These are phyloP conservation scores for Himalopsyche tibetana DNA, from an alignment of 2,888 invertebrate genomes.

Conservation along the genomic window DNA sequence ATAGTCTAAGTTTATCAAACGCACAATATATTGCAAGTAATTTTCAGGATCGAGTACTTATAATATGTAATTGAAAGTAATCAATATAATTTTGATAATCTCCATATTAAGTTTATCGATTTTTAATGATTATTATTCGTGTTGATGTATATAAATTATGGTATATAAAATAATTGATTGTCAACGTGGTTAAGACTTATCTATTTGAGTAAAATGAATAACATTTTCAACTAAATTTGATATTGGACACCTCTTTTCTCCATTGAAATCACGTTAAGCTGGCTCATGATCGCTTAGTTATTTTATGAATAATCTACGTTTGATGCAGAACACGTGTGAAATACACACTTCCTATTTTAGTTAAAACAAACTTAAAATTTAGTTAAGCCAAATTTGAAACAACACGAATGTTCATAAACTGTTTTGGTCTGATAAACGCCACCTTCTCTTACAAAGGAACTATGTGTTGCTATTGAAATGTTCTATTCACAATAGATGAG, in stretches of 20 bases:
- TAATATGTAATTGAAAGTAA: too few species aligned
- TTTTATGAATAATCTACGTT: background rate
- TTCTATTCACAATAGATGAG: background rate
- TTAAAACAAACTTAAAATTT: constrained; percentile 30
- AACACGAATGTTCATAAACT: constrained; percentile 31
- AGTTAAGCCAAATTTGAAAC: constrained; percentile 32
- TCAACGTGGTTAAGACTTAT: background rate
- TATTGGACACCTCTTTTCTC: background rate
- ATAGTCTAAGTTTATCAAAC: too few species aligned
- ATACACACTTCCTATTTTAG: background rate
- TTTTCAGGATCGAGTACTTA: too few species aligned
- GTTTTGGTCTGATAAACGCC: constrained; percentile 29
- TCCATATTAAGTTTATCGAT: too few species aligned
- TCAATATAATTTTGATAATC: too few species aligned
- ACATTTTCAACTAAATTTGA: too few species aligned
- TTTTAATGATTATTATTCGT: too few species aligned
- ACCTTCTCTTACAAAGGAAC: background rate
- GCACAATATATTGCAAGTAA: too few species aligned
- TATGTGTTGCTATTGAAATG: background rate
- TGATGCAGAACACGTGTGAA: constrained; percentile 13
- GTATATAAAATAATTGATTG: background rate
- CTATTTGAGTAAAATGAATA: background rate
- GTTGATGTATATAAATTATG: background rate
- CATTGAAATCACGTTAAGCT: background rate
- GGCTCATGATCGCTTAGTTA: background rate